Evolutionary conservation across 2,888 invertebrate genomes (phyloP).

Genomic region (Drosophila mulleri): DNA sequence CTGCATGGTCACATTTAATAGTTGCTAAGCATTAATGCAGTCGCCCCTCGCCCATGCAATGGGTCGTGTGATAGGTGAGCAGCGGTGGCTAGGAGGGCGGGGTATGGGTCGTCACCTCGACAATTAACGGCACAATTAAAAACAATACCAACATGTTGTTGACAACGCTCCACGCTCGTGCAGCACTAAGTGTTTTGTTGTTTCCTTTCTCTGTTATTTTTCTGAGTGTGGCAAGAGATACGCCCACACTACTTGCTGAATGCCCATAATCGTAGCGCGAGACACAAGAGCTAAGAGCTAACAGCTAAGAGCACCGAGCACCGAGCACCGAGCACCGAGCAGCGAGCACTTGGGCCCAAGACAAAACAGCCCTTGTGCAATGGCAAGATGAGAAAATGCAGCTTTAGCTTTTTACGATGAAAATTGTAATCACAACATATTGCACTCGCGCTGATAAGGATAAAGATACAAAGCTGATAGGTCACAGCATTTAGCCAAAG

Average conservation of each 20-base stretch:
- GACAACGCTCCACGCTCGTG: constrained; percentile 42
- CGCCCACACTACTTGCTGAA: constrained; percentile 30
- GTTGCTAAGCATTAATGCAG: constrained; percentile 3
- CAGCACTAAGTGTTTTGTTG: constrained; percentile 66
- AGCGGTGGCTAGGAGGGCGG: not conserved
- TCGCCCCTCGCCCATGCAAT: not conserved
- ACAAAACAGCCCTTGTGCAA: constrained; percentile 61
- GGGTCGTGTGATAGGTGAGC: constrained; percentile 59
- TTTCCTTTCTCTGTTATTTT: not conserved
- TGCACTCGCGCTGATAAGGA: constrained; percentile 56
- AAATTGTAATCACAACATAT: constrained; percentile 82
- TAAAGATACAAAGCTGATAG: constrained; percentile 82
- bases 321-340: not conserved
- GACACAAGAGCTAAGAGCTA: constrained; percentile 13
- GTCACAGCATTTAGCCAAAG: constrained; percentile 77
- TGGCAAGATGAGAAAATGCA: constrained; percentile 67
- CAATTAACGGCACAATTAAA: constrained; percentile 78
- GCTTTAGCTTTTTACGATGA: constrained; percentile 79
- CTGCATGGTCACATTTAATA: not conserved
- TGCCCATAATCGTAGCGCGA: constrained; percentile 45
- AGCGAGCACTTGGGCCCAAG: constrained; percentile 2
- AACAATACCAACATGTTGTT: constrained; percentile 57
- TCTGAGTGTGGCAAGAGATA: not conserved
- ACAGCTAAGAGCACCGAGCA: not conserved
- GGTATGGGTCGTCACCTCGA: constrained; percentile 60